These are phyloP conservation scores for Eurosta solidaginis DNA, from an alignment of 1,140 invertebrate species.

Conservation along the genomic window DNA sequence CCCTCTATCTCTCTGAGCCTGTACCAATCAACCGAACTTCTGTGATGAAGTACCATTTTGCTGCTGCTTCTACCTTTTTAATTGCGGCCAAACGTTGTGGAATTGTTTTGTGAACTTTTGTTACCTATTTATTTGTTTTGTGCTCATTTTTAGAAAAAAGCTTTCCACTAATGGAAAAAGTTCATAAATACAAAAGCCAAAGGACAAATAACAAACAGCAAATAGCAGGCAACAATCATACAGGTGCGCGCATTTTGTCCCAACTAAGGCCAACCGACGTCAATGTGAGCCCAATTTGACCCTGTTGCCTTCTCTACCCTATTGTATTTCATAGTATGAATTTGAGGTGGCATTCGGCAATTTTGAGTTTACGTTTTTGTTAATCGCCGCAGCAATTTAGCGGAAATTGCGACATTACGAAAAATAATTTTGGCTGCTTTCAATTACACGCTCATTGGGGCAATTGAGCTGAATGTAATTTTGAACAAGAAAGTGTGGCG, in stretches of 20 bases:
- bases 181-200: slow-evolving; percentile 24
- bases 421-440: slow-evolving; percentile 7
- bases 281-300: neutral
- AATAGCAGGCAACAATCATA: neutral
- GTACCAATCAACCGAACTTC: neutral
- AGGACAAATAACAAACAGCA: no score
- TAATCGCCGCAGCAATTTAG: neutral
- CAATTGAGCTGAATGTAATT: neutral
- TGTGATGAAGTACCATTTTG: slow-evolving; percentile 11
- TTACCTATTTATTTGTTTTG: slow-evolving; percentile 19
- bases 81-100: slow-evolving; percentile 9
- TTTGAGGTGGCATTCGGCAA: neutral
- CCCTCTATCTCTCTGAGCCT: neutral
- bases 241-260: slow-evolving; percentile 14
- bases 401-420: slow-evolving; percentile 21
- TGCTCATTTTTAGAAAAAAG: neutral
- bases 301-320: neutral
- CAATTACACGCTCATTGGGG: slow-evolving; percentile 22
- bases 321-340: no score
- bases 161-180: slow-evolving; percentile 24
- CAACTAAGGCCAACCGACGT: neutral
- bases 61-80: slow-evolving; percentile 26
- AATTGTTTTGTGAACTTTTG: neutral
- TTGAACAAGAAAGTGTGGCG: slow-evolving; percentile 18
- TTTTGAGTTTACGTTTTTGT: neutral